These are phyloP conservation scores for Caenorhabditis tropicalis DNA, from an alignment of 1,140 invertebrate species.

Conservation along the genomic window DNA sequence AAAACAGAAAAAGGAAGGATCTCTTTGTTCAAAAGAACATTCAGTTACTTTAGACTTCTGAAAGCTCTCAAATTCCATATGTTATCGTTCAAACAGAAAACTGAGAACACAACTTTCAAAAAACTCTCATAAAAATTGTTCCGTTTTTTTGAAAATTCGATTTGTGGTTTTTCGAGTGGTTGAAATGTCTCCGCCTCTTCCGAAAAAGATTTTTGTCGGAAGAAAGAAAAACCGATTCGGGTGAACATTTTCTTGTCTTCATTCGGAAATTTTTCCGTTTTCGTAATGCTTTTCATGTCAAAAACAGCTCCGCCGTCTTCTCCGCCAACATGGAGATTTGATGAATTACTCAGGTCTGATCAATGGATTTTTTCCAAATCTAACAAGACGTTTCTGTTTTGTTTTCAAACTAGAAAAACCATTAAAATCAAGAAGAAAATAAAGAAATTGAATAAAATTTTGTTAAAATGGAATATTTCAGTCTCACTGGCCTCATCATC, in stretches of 20 bases:
- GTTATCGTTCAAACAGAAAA: background rate
- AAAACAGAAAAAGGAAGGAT: too few relatives aligned
- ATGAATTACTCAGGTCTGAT: constrained; percentile 7
- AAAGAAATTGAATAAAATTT: too few relatives aligned
- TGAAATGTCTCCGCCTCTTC: constrained; percentile 14
- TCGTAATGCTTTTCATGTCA: constrained; percentile 16
- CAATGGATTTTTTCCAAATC: background rate
- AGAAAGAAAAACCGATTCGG: background rate
- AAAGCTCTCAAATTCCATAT: background rate
- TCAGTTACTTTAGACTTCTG: too few relatives aligned
- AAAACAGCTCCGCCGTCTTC: background rate
- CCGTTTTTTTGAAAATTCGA: background rate
- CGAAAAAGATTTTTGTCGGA: background rate
- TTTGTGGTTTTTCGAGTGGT: background rate
- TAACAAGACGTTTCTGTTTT: too few relatives aligned
- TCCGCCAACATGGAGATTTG: constrained; percentile 21
- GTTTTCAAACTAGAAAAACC: too few relatives aligned
- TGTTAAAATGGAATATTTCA: background rate
- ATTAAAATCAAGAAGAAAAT: too few relatives aligned
- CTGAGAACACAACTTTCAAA: background rate
- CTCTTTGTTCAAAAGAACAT: too few relatives aligned
- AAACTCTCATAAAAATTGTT: background rate
- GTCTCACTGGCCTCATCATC: constrained; percentile 45
- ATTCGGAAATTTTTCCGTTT: background rate
- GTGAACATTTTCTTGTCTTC: background rate